Evolutionary conservation across 2,113 vertebrate genomes (phyloP).

Genomic region (Scalopus aquaticus): DNA sequence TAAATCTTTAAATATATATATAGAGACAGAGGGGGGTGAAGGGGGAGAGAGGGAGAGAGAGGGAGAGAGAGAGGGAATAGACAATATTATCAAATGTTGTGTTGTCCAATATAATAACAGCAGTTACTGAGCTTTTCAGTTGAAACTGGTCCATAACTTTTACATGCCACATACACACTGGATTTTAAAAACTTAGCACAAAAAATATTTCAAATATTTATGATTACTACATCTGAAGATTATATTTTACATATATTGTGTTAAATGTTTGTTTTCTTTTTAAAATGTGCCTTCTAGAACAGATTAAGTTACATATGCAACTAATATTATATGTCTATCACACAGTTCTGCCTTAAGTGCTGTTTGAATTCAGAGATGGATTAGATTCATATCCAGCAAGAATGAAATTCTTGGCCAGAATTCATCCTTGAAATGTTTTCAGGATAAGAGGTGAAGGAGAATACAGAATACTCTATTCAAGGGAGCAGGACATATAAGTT

Average conservation of each 20-base stretch:
- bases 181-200: neutral
- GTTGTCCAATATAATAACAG: rapidly evolving
- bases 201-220: neutral
- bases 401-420: neutral
- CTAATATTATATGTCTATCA: neutral
- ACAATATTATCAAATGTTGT: neutral
- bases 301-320: neutral
- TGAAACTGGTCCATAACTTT: neutral
- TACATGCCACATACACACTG: too few relatives aligned
- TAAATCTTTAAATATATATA: too few relatives aligned
- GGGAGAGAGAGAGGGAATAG: too few relatives aligned
- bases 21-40: too few relatives aligned
- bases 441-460: neutral
- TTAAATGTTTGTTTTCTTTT: neutral
- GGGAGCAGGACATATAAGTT: neutral
- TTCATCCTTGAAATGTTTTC: neutral
- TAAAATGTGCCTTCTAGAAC: neutral
- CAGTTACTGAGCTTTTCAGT: neutral
- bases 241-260: neutral
- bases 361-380: neutral
- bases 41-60: too few relatives aligned
- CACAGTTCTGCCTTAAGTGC: neutral
- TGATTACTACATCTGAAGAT: neutral
- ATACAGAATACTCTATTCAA: neutral
- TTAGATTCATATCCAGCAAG: neutral